phyloP scores from a whole-genome alignment of 2,797 vertebrate species.

The Chiloscyllium punctatum region DNA sequence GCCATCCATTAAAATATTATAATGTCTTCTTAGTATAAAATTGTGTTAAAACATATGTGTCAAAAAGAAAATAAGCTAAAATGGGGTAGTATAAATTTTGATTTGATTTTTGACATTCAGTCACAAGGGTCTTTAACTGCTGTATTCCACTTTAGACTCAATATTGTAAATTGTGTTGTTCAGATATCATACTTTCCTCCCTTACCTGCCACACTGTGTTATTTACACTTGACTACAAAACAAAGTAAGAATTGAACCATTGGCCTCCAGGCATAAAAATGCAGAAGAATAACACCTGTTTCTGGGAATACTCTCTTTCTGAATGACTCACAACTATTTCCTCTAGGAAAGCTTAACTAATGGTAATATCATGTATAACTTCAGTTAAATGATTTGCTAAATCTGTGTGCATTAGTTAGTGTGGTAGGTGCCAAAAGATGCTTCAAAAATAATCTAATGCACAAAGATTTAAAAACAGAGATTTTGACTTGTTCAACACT shows the following conservation, averaged over 20 bases:
- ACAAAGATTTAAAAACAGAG: neutral
- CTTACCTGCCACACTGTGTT: conserved; percentile 78
- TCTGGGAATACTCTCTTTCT: conserved; percentile 52
- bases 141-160: neutral
- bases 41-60: neutral
- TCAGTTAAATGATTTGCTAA: conserved; percentile 17
- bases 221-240: conserved; percentile 71
- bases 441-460: conserved; percentile 35
- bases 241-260: conserved; percentile 50
- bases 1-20: neutral
- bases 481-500: neutral
- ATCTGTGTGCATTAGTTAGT: conserved; percentile 6
- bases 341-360: neutral
- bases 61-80: neutral
- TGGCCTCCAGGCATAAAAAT: conserved; percentile 54
- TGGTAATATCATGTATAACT: neutral
- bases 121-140: neutral
- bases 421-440: conserved; percentile 36
- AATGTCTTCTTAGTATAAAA: neutral
- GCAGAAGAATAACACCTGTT: conserved; percentile 71
- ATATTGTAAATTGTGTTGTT: neutral
- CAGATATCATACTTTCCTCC: conserved; percentile 43
- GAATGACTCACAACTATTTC: conserved; percentile 6
- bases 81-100: neutral
- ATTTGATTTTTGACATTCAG: neutral